phyloP scores from a whole-genome alignment of 2,888 invertebrate species.

The Acanthosoma haemorrhoidale region DNA sequence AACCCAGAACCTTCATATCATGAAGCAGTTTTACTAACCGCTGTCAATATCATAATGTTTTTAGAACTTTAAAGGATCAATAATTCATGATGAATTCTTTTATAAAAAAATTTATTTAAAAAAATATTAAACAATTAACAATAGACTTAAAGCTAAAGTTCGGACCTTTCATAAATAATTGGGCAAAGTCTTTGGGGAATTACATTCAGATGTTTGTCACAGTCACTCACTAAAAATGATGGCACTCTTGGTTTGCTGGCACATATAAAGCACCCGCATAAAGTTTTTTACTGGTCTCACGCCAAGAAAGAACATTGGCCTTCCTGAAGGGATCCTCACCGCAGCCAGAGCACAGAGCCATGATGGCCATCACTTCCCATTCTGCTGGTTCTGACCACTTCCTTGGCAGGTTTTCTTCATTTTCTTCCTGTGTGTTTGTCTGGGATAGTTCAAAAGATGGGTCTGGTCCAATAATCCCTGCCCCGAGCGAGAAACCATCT shows the following conservation, averaged over 20 bases:
- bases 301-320: slow-evolving; percentile 72
- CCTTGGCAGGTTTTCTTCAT: slow-evolving; percentile 19
- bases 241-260: slow-evolving; percentile 58
- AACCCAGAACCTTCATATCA: too few species aligned
- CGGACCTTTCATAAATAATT: neutral
- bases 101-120: neutral
- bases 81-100: neutral
- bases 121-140: slow-evolving; percentile 22
- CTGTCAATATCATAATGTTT: too few species aligned
- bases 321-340: slow-evolving; percentile 72
- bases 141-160: slow-evolving; percentile 14
- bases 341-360: slow-evolving; percentile 71
- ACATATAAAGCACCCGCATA: slow-evolving; percentile 66
- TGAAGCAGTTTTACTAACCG: too few species aligned
- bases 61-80: too few species aligned
- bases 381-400: slow-evolving; percentile 63
- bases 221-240: slow-evolving; percentile 38
- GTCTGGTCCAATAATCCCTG: slow-evolving; percentile 28
- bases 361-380: slow-evolving; percentile 64
- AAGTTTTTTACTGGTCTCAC: slow-evolving; percentile 64
- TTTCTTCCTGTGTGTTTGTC: neutral
- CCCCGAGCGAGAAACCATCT: slow-evolving; percentile 35
- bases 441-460: too few species aligned
- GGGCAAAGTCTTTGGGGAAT: slow-evolving; percentile 24
- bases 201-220: slow-evolving; percentile 43